Evolutionary conservation across 2,797 vertebrate species (phyloP).

Genomic region (Tenualosa thibaudeaui): DNA sequence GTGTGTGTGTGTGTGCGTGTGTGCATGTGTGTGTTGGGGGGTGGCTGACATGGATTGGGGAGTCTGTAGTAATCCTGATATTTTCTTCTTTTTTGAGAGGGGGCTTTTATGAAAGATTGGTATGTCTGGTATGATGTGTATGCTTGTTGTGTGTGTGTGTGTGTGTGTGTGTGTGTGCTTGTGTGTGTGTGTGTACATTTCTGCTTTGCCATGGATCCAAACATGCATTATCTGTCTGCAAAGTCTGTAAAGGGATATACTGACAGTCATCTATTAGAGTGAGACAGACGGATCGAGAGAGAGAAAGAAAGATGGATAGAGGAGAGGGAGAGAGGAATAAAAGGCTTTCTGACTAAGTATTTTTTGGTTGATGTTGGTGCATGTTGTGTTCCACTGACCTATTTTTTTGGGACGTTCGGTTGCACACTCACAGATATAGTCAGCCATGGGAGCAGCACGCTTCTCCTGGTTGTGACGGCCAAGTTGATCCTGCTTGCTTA

Average conservation of each 20-base stretch:
- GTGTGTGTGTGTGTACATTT: neutral
- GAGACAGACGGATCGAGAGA: neutral
- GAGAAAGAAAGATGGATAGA: neutral
- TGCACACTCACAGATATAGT: slow-evolving; percentile 6
- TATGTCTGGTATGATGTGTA: neutral
- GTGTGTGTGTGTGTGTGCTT: neutral
- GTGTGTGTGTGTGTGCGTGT: slow-evolving; percentile 28
- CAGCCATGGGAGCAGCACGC: slow-evolving; percentile 66
- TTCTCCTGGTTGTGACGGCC: slow-evolving; percentile 64
- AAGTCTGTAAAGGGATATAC: neutral
- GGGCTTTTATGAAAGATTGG: slow-evolving; percentile 44
- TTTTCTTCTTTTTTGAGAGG: slow-evolving; percentile 33
- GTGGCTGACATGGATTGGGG: neutral
- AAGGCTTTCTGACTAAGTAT: neutral
- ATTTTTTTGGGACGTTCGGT: slow-evolving; percentile 67
- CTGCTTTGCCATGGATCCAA: neutral
- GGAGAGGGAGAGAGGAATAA: neutral
- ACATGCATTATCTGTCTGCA: slow-evolving; percentile 6
- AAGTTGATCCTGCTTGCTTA: slow-evolving; percentile 72
- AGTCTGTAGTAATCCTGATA: neutral
- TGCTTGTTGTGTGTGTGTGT: slow-evolving; percentile 5
- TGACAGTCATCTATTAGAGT: neutral
- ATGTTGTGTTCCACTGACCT: slow-evolving; percentile 79
- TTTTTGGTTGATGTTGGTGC: slow-evolving; percentile 43
- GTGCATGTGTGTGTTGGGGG: neutral